phyloP scores from a whole-genome alignment of 2,113 vertebrate species.

The Poicephalus meyeri region DNA sequence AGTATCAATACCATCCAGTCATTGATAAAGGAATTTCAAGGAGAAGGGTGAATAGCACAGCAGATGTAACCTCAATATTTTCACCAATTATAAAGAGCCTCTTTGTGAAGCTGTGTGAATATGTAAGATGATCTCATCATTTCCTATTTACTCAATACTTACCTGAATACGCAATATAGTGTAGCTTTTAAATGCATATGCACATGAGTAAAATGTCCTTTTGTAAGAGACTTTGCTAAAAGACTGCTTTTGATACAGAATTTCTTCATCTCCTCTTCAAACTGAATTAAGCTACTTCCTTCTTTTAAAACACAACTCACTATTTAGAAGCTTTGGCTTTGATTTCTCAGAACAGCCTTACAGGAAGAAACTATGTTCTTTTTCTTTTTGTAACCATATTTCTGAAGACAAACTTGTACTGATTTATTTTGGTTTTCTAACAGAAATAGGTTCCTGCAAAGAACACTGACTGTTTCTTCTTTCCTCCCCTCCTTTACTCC shows the following conservation, averaged over 20 bases:
- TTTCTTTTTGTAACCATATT: conserved; percentile 72
- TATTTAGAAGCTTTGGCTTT: conserved; percentile 76
- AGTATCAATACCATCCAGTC: conserved; percentile 43
- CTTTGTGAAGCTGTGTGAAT: conserved; percentile 76
- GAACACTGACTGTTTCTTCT: conserved; percentile 72
- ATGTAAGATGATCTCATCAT: conserved; percentile 77
- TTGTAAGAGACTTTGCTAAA: conserved; percentile 73
- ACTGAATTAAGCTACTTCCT: conserved; percentile 75
- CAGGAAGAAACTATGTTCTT: conserved; percentile 73
- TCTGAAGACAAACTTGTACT: conserved; percentile 75
- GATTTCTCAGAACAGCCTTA: conserved; percentile 71
- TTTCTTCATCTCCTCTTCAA: conserved; percentile 75
- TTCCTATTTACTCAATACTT: conserved; percentile 79
- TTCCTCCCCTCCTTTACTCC: conserved; percentile 11
- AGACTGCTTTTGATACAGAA: conserved; percentile 72
- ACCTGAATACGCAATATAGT: conserved; percentile 78
- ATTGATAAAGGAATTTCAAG: conserved; percentile 64
- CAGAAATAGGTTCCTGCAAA: conserved; percentile 63
- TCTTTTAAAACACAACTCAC: conserved; percentile 74
- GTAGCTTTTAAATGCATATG: conserved; percentile 75
- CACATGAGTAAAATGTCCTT: conserved; percentile 72
- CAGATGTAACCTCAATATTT: conserved; percentile 69
- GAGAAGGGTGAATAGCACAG: conserved; percentile 47
- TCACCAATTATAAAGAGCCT: conserved; percentile 66
- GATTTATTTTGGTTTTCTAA: conserved; percentile 76